Percentiles rank a stretch among this genome's conserved stretches.
Evolutionary conservation across 37 sponge, comb jelly and placozoan genomes (phyloP).

Genomic region (Spongilla lacustris): DNA sequence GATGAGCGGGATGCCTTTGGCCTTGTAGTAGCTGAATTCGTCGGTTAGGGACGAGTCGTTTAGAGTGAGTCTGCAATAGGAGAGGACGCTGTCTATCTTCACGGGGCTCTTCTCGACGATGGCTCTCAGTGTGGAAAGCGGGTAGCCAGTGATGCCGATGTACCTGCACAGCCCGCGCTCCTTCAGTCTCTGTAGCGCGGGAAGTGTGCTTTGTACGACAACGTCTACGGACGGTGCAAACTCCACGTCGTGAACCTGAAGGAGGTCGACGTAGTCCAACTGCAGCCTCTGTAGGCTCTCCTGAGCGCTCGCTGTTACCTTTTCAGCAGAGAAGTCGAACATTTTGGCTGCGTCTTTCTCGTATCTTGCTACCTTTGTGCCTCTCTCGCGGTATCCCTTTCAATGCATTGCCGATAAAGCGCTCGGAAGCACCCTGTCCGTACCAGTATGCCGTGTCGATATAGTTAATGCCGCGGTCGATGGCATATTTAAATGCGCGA

Average conservation of each 20-base stretch:
- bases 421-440: slow-evolving; percentile 88
- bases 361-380: slow-evolving; percentile 89
- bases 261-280: slow-evolving; percentile 80
- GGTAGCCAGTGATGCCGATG: slow-evolving; percentile 96
- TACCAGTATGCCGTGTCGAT: slow-evolving; percentile 97
- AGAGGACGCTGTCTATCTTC: slow-evolving; percentile 80
- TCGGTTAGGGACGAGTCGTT: slow-evolving; percentile 76
- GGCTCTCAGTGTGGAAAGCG: slow-evolving; percentile 54
- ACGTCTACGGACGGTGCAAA: slow-evolving; percentile 88
- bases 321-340: slow-evolving; percentile 89
- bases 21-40: slow-evolving; percentile 69
- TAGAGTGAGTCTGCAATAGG: slow-evolving; percentile 82
- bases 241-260: slow-evolving; percentile 94
- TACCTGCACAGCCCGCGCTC: slow-evolving; percentile 76
- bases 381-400: slow-evolving; percentile 62
- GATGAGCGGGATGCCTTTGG: slow-evolving; percentile 75
- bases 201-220: slow-evolving; percentile 81
- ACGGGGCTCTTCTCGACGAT: slow-evolving; percentile 56
- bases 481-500: slow-evolving; percentile 19
- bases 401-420: slow-evolving; percentile 79
- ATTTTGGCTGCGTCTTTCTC: slow-evolving; percentile 50
- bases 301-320: slow-evolving; percentile 47
- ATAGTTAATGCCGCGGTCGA: slow-evolving; percentile 82
- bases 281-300: slow-evolving; percentile 75
- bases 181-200: slow-evolving; percentile 83